Percentiles rank a stretch among this genome's conserved stretches.
Conservation (phyloP, 2,113 vertebrate genomes). For the Potamarius usumacintae region DNA sequence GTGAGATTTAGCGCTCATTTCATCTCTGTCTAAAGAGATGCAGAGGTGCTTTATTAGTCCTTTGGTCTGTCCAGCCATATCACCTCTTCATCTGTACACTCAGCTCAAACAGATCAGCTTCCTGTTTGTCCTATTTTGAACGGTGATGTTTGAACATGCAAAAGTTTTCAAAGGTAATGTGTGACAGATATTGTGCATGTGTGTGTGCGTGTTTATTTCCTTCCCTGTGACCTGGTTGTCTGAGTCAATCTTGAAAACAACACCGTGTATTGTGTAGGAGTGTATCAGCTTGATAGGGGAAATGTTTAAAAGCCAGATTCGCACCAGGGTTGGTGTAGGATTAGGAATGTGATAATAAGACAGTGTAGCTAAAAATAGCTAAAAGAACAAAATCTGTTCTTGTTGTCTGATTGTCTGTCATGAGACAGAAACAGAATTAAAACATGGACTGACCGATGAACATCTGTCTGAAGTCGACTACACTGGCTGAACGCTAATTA, state of each 20-base stretch:
- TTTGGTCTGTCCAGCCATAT: neutral
- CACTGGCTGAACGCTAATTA: neutral
- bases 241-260: neutral
- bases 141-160: slow-evolving; percentile 11
- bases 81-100: neutral
- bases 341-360: neutral
- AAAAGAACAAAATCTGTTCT: neutral
- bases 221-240: slow-evolving; percentile 6
- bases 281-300: neutral
- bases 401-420: neutral
- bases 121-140: neutral
- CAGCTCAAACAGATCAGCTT: neutral
- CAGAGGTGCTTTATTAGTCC: neutral
- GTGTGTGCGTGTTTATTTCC: neutral
- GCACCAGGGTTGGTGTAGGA: neutral
- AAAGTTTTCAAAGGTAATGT: neutral
- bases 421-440: neutral
- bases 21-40: neutral
- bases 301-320: neutral
- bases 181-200: neutral
- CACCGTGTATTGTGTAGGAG: neutral
- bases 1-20: neutral
- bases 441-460: neutral
- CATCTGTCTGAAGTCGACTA: neutral
- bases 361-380: neutral